Evolutionary conservation across 2,888 invertebrate genomes (phyloP), one percentile per base, ranked within the genome.

Genomic region (Limnephilus lunatus): DNA sequence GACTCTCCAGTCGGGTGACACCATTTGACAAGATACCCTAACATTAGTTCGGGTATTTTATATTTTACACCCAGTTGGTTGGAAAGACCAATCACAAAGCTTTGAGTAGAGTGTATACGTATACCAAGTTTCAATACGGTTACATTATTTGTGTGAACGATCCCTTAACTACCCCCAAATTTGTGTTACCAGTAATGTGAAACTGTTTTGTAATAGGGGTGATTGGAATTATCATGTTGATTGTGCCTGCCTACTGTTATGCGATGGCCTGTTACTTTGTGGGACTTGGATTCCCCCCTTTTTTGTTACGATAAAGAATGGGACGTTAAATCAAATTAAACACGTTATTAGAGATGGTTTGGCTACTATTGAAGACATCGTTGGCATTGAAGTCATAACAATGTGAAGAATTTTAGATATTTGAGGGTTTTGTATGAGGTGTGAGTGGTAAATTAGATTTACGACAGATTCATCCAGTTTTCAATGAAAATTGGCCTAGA

Each of bases 111-210:
- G 25, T 68, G 68, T 87, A 68, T 53, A 87, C 87, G 68, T 87
- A 68, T 53, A 87, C 87, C 31, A n/a, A 31, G 87, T 53, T 53
- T 87, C 48, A 85, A 85, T 85, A 30, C 85, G 35, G 85, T 32
- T 7, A 31, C 25, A 39, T 39, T 86, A 86, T 48, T 86, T 86
- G 86, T 86, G 86, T 86, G 86, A 89, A 81, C 80, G 85, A 80
- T 68, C 35, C 81, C 80, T n/a, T 35, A 89, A 68, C 19, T 81
- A 89, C 68, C 88, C 88, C 88, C 80, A 68, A 80, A 89, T 89
- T 89, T 89, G 88, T 89, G 88, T 89, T 89, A 80, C 88, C 80
- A 81, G 88, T 89, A 89, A 89, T 81, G n/a, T 39, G 88, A 89
- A 89, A 89, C 88, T 89, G 88, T 89, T 89, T 35, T 89, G 88